Percentiles rank a stretch among this genome's conserved stretches.
These are phyloP conservation scores for Paedocypris micromegethes DNA, from an alignment of 2,797 vertebrate genomes.

Conservation along the genomic window DNA sequence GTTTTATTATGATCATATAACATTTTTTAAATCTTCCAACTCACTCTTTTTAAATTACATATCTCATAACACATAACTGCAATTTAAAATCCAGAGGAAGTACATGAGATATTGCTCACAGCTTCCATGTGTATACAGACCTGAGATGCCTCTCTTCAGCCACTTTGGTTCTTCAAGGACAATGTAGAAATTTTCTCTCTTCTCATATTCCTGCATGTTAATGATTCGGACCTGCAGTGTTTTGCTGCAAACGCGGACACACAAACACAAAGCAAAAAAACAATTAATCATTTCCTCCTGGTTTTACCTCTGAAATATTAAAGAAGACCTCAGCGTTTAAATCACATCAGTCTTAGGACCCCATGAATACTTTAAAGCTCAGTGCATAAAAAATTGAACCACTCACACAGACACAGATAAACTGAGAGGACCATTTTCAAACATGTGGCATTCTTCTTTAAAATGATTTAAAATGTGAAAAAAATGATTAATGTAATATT, in stretches of 20 bases:
- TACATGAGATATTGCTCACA: not conserved
- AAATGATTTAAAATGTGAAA: too few species aligned
- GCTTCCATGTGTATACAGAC: constrained; percentile 57
- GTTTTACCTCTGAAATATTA: constrained; percentile 51
- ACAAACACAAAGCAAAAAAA: constrained; percentile 13
- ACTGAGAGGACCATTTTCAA: constrained; percentile 18
- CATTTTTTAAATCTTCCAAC: too few species aligned
- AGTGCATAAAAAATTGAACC: constrained; percentile 57
- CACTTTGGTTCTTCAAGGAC: constrained; percentile 86
- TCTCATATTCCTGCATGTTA: constrained; percentile 87
- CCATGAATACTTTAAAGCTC: constrained; percentile 58
- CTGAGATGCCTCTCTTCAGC: constrained; percentile 86
- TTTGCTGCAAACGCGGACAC: constrained; percentile 68
- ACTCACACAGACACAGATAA: constrained; percentile 38
- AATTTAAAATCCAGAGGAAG: not conserved
- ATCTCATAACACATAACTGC: too few species aligned
- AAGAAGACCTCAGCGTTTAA: constrained; percentile 49
- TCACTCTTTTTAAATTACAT: too few species aligned
- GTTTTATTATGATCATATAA: too few species aligned
- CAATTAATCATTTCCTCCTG: constrained; percentile 30
- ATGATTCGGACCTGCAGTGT: constrained; percentile 80
- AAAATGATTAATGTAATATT: too few species aligned
- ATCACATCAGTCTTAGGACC: constrained; percentile 56
- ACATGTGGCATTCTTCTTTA: too few species aligned
- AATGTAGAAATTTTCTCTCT: constrained; percentile 88